Percentiles rank a stretch among this genome's conserved stretches.
phyloP scores from a whole-genome alignment of 2,113 vertebrate genomes.

The Mugil cephalus region DNA sequence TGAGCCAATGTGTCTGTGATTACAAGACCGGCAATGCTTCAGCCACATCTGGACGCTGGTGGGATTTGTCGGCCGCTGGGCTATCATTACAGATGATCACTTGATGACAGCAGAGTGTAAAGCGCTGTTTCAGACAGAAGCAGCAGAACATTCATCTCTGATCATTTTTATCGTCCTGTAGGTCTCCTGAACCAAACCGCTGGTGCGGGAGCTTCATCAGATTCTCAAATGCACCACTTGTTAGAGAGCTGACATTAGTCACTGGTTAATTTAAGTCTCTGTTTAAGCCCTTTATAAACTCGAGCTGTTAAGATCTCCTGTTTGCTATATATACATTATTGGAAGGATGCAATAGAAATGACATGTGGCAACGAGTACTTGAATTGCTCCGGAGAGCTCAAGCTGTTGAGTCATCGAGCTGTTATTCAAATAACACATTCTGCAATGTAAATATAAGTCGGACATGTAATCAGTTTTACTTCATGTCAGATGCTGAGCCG shows the following conservation, averaged over 20 bases:
- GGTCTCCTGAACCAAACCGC: neutral
- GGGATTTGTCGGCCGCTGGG: slow-evolving; percentile 49
- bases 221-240: slow-evolving; percentile 9
- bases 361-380: slow-evolving; percentile 39
- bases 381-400: slow-evolving; percentile 51
- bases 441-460: slow-evolving; percentile 58
- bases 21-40: slow-evolving; percentile 41
- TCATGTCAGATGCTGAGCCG: slow-evolving; percentile 44
- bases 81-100: slow-evolving; percentile 61
- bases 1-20: slow-evolving; percentile 67
- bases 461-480: slow-evolving; percentile 50
- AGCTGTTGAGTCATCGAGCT: slow-evolving; percentile 55
- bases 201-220: neutral
- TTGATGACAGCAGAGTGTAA: slow-evolving; percentile 54
- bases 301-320: slow-evolving; percentile 16
- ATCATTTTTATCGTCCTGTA: neutral
- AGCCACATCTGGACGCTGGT: slow-evolving; percentile 56
- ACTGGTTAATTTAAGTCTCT: slow-evolving; percentile 5
- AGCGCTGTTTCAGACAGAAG: slow-evolving; percentile 37
- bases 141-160: slow-evolving; percentile 9
- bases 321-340: slow-evolving; percentile 33
- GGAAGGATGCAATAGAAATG: slow-evolving; percentile 25
- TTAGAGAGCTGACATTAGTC: slow-evolving; percentile 30
- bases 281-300: slow-evolving; percentile 15
- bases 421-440: slow-evolving; percentile 52